Conservation (phyloP, 2,113 vertebrate species). For the Grus americana region DNA sequence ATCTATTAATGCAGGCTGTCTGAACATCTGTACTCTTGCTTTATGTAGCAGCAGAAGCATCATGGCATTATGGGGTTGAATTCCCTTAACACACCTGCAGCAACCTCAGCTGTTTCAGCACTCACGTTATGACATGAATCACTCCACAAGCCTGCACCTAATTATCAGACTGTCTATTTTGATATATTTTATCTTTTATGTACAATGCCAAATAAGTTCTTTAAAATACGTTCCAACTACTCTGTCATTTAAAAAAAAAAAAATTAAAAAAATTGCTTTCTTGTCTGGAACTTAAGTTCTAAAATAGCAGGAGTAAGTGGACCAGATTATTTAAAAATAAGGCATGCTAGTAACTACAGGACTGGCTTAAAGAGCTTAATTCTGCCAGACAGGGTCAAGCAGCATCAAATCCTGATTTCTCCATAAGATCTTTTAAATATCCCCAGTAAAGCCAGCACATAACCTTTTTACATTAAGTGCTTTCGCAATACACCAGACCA, state of each 20-base stretch:
- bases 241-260: background rate
- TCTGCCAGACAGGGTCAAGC: slow-evolving; percentile 31
- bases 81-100: slow-evolving; percentile 59
- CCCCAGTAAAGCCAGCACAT: background rate
- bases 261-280: background rate
- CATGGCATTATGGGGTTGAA: background rate
- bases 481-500: background rate
- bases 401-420: slow-evolving; percentile 42
- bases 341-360: background rate
- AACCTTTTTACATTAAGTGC: slow-evolving; percentile 9
- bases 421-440: slow-evolving; percentile 25
- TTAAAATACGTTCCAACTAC: background rate
- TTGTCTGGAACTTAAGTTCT: background rate
- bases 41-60: background rate
- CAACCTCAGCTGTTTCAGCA: slow-evolving; percentile 29
- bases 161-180: slow-evolving; percentile 47
- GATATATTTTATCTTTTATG: slow-evolving; percentile 47
- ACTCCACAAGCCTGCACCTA: slow-evolving; percentile 44
- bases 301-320: background rate
- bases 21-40: background rate
- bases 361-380: background rate
- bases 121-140: slow-evolving; percentile 44
- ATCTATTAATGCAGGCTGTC: background rate
- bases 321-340: slow-evolving; percentile 10
- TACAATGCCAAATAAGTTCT: slow-evolving; percentile 15